Evolutionary conservation across 64 coral and sea anemone species (phyloP), one percentile per base, ranked within the genome.

Genomic region (Orbicella faveolata): DNA sequence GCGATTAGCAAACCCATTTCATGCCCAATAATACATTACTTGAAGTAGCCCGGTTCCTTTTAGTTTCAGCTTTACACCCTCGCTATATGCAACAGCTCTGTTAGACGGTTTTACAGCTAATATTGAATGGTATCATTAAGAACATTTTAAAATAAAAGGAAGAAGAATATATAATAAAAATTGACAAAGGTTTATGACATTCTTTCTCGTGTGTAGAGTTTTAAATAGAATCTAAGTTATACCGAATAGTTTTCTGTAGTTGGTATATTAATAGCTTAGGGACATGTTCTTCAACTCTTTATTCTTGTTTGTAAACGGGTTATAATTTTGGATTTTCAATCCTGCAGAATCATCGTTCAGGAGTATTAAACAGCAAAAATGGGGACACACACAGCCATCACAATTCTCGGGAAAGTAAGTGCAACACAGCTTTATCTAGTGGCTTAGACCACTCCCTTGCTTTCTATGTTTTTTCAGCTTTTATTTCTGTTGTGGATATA

Each of bases 1-100:
- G 82, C 64, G 82, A 85, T 85, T 85, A 85, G 82, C 82, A 39
- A 85, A 48, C 67, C 82, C 63, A 85, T 85, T 84, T 72, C 82
- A 37, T n/a, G 63, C 39, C 36, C 82, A 52, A 72, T 17, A 72
- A 85, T 13, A 37, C 18, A 51, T 72, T 85, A 72, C 21, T 85
- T 63, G 26, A 52, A 23, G 3, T 16, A n/a, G 23, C n/a, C 14
- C 18, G 21, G 20, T 72, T 66, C 0, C 35, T 21, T 52, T 52
- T 52, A 15, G 19, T 64, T 20, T 20, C 35, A 48, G 44, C 44
- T 48, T 48, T 48, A 48, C 44, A 48, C 44, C 61, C 4, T 5
- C 34, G 63, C 36, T 36, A 21, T 82, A 36, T 5, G 55, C 15
- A 59, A 59, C 12, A 59, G 9, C 57, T 20, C 20, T 8, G 17